phyloP scores from a whole-genome alignment of 2,797 vertebrate species.

The Eremophila alpestris region DNA sequence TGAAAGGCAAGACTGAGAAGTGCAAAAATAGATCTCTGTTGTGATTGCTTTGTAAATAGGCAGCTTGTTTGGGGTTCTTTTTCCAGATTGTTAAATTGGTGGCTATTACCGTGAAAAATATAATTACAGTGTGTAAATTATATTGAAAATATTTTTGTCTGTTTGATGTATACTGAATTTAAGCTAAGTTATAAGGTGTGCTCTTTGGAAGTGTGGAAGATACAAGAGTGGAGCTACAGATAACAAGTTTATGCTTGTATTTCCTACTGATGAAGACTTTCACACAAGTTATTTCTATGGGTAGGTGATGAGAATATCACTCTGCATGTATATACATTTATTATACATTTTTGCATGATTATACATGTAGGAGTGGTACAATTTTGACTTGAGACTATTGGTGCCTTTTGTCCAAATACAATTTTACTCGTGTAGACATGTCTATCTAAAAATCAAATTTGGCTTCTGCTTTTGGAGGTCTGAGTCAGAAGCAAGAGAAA shows the following conservation, averaged over 20 bases:
- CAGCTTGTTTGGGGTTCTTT: background rate
- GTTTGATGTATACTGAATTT: conserved; percentile 78
- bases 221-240: conserved; percentile 85
- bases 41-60: conserved; percentile 32
- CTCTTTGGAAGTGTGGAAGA: conserved; percentile 85
- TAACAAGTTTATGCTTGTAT: conserved; percentile 83
- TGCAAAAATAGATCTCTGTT: background rate
- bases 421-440: background rate
- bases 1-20: conserved; percentile 30
- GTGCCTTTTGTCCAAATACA: conserved; percentile 49
- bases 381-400: conserved; percentile 81
- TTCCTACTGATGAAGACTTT: conserved; percentile 86
- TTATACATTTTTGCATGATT: conserved; percentile 82
- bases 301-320: conserved; percentile 82
- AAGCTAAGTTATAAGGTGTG: conserved; percentile 81
- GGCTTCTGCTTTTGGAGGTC: background rate
- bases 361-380: conserved; percentile 84
- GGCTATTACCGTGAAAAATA: conserved; percentile 37
- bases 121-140: conserved; percentile 64
- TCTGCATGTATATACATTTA: conserved; percentile 83
- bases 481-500: background rate
- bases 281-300: conserved; percentile 82
- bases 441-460: background rate
- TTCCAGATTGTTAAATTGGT: conserved; percentile 28
- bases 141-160: conserved; percentile 75